Evolutionary conservation across 2,113 vertebrate species (phyloP), one percentile per base, ranked within the genome.

Genomic region (Taxidea taxus): DNA sequence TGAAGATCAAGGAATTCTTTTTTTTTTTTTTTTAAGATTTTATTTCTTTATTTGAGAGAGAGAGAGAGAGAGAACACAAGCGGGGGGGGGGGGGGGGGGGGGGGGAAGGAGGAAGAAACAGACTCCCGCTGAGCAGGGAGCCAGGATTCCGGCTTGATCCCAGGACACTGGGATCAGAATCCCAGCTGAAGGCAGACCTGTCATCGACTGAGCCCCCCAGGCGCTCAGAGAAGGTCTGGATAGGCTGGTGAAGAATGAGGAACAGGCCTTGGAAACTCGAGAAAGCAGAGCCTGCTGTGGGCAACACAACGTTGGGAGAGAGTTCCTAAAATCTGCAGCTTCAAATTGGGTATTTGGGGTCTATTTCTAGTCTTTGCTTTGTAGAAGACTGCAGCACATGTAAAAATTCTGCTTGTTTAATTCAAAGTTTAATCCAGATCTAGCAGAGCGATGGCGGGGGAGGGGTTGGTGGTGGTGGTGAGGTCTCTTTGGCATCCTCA

Each of bases 1-100:
- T 31, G 23, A 20, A 74, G n/a, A 87, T 62, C 37, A 21, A 51
- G 56, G 16, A 18, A 34, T 75, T 34, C 31, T 66, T 62, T 62
- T 27, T 66, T 18, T 7, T 66, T 31, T 64, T 34, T 31, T 62
- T 29, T 7, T 3, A 64, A 66, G 14, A 16, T 34, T 66, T 66
- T 66, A 34, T 34, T 66, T 66, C 16, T 34, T 66, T 34, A 34
- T 34, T 66, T 66, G 62, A 34, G 62, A 34, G 31, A 34, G 62
- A 31, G 27, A 62, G 25, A 60, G 60, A 58, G 56, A 58, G 56
- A 58, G 58, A 60, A 64, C 60, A 62, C 60, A 62, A 62, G 60
- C 12, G 2, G 0, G 11, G 2, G 27, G 62, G 34, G 14, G 6
- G 14, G 51, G 1, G 51, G 51, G 15, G 1, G 6, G 31, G 62